A percentile compares a stretch with the other conserved stretches of the same genome.
These are phyloP conservation scores for Coecobrya sp. DNA, from an alignment of 2,888 invertebrate species.

Conservation along the genomic window DNA sequence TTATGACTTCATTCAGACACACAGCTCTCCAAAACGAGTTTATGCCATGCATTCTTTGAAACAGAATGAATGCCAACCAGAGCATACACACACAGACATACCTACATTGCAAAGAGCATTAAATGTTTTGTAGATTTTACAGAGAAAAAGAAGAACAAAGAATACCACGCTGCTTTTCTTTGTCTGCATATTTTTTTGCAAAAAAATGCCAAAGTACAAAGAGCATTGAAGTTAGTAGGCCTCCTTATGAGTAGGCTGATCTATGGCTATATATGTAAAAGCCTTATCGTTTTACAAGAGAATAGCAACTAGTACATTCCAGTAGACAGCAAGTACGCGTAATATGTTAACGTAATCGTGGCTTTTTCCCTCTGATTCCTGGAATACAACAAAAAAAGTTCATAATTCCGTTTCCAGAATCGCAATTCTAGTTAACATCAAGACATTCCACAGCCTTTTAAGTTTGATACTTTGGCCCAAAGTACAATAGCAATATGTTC, in stretches of 20 bases:
- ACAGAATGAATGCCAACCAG: neutral
- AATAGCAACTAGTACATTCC: slow-evolving; percentile 10
- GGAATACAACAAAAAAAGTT: neutral
- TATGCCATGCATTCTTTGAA: neutral
- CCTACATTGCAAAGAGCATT: slow-evolving; percentile 8
- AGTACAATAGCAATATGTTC: neutral
- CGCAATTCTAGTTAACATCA: neutral
- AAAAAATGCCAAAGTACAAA: neutral
- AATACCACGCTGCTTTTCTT: slow-evolving; percentile 35
- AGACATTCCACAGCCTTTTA: neutral
- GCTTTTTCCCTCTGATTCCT: neutral
- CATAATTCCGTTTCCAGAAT: slow-evolving; percentile 3
- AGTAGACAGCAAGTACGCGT: neutral
- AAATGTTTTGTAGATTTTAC: slow-evolving; percentile 28
- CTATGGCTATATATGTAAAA: neutral
- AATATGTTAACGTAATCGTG: neutral
- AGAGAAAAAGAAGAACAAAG: slow-evolving; percentile 40
- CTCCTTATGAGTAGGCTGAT: too few species aligned
- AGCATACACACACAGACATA: neutral
- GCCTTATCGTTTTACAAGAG: neutral
- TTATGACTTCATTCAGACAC: slow-evolving; percentile 52
- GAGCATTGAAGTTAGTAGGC: too few species aligned
- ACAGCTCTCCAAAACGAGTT: slow-evolving; percentile 18
- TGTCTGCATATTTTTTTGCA: neutral
- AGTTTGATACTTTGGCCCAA: neutral